These are phyloP conservation scores for Montipora capricornis DNA, from an alignment of 64 coral and sea anemone species.

Conservation along the genomic window DNA sequence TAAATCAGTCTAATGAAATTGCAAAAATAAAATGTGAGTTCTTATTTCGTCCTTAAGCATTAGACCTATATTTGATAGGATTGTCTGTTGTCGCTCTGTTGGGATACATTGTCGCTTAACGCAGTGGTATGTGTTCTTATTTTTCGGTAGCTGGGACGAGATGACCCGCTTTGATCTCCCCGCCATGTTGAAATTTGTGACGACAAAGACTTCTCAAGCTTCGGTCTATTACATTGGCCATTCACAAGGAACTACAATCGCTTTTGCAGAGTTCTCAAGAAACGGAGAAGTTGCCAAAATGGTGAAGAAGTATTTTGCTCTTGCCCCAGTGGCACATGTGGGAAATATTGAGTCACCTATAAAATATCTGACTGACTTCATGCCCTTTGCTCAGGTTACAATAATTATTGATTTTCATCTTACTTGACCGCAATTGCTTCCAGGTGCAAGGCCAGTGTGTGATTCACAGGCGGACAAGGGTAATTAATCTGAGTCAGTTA, in stretches of 20 bases:
- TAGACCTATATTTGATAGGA: too few relatives aligned
- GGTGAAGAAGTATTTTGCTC: constrained; percentile 79
- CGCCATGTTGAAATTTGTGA: constrained; percentile 88
- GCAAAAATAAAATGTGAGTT: too few relatives aligned
- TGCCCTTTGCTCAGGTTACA: too few relatives aligned
- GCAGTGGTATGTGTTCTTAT: background rate
- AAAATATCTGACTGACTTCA: constrained; percentile 70
- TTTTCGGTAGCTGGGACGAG: constrained; percentile 75
- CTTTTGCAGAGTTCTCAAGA: constrained; percentile 72
- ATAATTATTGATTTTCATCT: too few relatives aligned
- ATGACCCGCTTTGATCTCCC: constrained; percentile 91
- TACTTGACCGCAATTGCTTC: too few relatives aligned
- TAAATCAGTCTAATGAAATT: too few relatives aligned
- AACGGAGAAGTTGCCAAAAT: constrained; percentile 75
- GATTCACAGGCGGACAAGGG: too few relatives aligned
- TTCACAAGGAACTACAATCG: constrained; percentile 86
- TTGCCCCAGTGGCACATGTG: constrained; percentile 75
- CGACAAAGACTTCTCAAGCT: constrained; percentile 59
- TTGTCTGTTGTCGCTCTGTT: too few relatives aligned
- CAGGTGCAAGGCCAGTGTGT: too few relatives aligned
- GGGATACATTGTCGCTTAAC: too few relatives aligned
- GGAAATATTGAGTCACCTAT: constrained; percentile 67
- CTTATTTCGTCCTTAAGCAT: too few relatives aligned
- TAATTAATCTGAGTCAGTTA: too few relatives aligned
- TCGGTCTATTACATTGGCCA: constrained; percentile 75